phyloP scores from a whole-genome alignment of 2,797 vertebrate species.

The Lithobates sylvaticus region DNA sequence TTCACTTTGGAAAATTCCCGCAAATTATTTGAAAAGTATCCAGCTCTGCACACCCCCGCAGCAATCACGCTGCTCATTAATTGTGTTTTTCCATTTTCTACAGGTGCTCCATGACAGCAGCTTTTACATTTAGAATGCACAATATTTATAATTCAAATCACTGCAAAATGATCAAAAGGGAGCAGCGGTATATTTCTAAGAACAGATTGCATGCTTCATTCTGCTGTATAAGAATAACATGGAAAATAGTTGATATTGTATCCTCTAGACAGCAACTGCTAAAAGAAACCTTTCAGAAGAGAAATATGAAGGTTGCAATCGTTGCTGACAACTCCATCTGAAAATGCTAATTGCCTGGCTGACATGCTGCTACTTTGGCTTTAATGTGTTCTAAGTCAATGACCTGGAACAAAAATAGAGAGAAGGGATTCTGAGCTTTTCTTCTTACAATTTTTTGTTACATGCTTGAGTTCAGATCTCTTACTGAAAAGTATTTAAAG shows the following conservation, averaged over 20 bases:
- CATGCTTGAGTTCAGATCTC: too few species aligned
- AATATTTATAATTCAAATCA: conserved; percentile 37
- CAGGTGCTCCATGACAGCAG: conserved; percentile 36
- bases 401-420: not conserved
- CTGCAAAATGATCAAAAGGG: conserved; percentile 24
- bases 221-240: not conserved
- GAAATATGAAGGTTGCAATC: not conserved
- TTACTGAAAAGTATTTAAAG: not conserved
- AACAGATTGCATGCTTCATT: not conserved
- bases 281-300: not conserved
- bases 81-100: conserved; percentile 37
- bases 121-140: conserved; percentile 23
- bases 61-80: conserved; percentile 40
- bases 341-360: not conserved
- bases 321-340: not conserved
- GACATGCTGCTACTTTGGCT: not conserved
- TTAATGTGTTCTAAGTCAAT: not conserved
- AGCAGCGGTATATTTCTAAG: not conserved
- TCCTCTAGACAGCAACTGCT: not conserved
- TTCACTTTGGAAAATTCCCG: not conserved
- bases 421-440: too few species aligned
- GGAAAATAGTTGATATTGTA: not conserved
- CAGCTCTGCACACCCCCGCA: conserved; percentile 14
- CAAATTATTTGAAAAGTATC: conserved; percentile 25
- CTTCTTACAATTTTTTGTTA: too few species aligned